A percentile compares a stretch with the other conserved stretches of the same genome.
Evolutionary conservation across 2,113 vertebrate genomes (phyloP).

Genomic region (Callocephalon fimbriatum): DNA sequence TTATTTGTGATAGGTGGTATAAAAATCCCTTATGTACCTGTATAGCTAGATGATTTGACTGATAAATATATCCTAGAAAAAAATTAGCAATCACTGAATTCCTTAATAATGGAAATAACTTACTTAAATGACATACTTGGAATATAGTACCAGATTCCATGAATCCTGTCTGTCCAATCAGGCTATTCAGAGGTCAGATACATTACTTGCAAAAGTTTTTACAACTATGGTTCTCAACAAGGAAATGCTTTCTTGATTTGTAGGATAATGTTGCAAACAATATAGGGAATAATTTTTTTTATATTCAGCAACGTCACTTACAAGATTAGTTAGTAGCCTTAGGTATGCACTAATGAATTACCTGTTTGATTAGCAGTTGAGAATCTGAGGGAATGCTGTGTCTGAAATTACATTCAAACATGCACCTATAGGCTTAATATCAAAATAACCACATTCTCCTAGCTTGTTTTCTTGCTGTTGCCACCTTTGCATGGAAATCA

Average conservation of each 20-base stretch:
- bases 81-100: background rate
- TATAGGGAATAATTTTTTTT: background rate
- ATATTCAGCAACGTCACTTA: background rate
- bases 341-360: background rate
- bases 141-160: background rate
- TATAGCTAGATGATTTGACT: background rate
- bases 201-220: background rate
- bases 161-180: background rate
- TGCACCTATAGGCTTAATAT: background rate
- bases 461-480: background rate
- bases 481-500: background rate
- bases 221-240: background rate
- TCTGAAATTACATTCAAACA: background rate
- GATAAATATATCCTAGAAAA: background rate
- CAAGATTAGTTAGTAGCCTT: background rate
- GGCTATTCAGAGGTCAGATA: background rate
- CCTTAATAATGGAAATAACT: slow-evolving; percentile 5
- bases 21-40: background rate
- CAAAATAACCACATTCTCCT: background rate
- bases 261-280: background rate
- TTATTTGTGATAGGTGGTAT: background rate
- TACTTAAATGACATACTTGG: background rate
- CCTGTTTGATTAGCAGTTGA: background rate
- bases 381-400: background rate
- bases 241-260: background rate